Percentiles rank a stretch among this genome's conserved stretches.
Conservation (phyloP, 2,113 vertebrate genomes). For the Sceloporus tristichus region DNA sequence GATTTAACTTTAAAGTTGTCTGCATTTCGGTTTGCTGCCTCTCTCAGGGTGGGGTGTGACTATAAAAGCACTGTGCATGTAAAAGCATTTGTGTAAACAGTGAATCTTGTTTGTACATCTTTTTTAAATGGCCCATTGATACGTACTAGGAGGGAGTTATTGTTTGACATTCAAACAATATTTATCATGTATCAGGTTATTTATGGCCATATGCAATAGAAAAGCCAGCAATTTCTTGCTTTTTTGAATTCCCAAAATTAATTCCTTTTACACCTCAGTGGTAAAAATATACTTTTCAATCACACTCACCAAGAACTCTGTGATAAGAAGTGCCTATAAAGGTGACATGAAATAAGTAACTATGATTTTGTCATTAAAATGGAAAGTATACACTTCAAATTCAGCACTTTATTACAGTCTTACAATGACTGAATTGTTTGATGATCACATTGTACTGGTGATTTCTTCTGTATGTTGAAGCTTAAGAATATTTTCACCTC, state of each 20-base stretch:
- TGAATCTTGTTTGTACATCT: neutral
- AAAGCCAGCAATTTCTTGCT: neutral
- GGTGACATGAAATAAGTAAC: neutral
- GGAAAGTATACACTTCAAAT: neutral
- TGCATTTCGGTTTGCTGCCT: neutral
- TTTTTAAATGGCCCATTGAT: neutral
- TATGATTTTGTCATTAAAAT: neutral
- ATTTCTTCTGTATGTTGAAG: neutral
- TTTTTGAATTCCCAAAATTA: neutral
- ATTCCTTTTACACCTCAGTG: neutral
- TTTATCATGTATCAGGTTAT: neutral
- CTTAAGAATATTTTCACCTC: neutral
- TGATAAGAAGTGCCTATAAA: neutral
- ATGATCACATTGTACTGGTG: neutral
- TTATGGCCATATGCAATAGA: neutral
- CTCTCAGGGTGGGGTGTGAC: neutral
- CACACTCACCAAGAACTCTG: neutral
- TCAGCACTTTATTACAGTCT: neutral
- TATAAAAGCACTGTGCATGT: too few relatives aligned
- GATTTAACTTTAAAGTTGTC: neutral
- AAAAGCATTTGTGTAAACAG: too few relatives aligned
- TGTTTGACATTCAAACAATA: neutral
- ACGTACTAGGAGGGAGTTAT: neutral
- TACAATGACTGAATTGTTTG: neutral
- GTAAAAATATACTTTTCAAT: neutral